Base-by-base conservation (phyloP, 1,140 invertebrate species). In the Papilio dardanus region DNA sequence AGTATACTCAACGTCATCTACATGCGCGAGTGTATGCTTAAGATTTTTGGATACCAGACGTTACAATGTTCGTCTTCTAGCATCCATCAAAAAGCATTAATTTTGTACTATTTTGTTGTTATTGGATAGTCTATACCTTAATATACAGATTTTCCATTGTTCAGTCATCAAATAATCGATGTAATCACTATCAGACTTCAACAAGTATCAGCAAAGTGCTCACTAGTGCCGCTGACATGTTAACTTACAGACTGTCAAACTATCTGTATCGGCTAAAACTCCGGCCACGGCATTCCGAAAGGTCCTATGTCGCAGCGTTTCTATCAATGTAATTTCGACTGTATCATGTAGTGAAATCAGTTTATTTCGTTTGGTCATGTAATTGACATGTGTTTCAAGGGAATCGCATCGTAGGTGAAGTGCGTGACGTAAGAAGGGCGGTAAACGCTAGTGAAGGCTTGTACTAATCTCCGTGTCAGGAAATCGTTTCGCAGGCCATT, bases 391-490 rank as follows among this genome's bases (percentile, higher is more conserved):
- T 83, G 80, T 83, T 86, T 84, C 85, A 83, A 85, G 77, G 79
- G 81, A 79, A 80, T 79, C 75, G 69, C 76, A 80, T 79, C 81
- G 81, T 80, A 84, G 86, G 79, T 89, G 83, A 84, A 92, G 92
- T 93, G 90, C 92, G 92, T 93, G 92, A 93, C 83, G 90, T 92
- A 93, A 92, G 89, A 86, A 88, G 90, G 90, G 89, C 86, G 86
- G 88, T 88, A 90, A 90, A 84, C 85, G 86, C 81, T 84, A 90
- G 92, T 92, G 92, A 92, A 91, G 90, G 88, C 90, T 92, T 92
- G 92, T 93, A 91, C 92, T 93, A 93, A 93, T 93, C 92, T 91
- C 92, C 92, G 87, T 93, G 92, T 93, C 92, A 93, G 90, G 90
- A 91, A 93, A 92, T 93, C 90, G 90, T 92, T 93, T 91, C 87